Base-by-base conservation (phyloP, 2,113 vertebrate genomes). In the Paramisgurnus dabryanus region DNA sequence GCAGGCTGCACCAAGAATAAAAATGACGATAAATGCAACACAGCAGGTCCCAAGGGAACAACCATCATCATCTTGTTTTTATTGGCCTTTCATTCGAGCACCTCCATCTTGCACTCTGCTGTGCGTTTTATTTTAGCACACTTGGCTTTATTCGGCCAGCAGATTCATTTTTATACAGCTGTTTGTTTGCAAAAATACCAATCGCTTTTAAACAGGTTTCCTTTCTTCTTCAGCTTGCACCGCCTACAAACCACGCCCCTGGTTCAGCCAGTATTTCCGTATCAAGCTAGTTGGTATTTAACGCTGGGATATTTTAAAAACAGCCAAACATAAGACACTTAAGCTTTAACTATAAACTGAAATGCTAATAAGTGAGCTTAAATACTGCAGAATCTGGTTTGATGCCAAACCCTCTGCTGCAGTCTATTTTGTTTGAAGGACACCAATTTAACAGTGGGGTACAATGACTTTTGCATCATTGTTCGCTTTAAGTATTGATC, bases 11-110 rank as follows among this genome's bases (percentile, higher is more conserved):
- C 86, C 83, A 85, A 80, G 63, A 55, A 84, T 75, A 53, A 73
- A 63, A 76, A 83, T 87, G 84, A 85, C 77, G 85, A 90, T 90
- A 87, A 89, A 88, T 80, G 83, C 84, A 80, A 75, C 80, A 76
- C 70, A 67, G 43, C 57, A 13, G 50, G 67, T 78, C 82, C 71
- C 74, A 6, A 60, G 67, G 86, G 88, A 87, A 78, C 49, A n/a
- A 50, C 79, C 82, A 88, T 87, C 85, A 86, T 88, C 77, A 86
- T 78, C 69, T 74, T 80, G 76, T 53, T 75, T 88, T 90, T 86
- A 86, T 73, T 86, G 75, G 78, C 77, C 67, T 79, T 73, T 83
- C 63, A 72, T 83, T 76, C 65, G 60, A 81, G 66, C 78, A 84
- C 78, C 72, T 79, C 64, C 47, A 6, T 75, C 57, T 64, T 80